These are phyloP conservation scores for Periphyllus acericola DNA, from an alignment of 2,888 invertebrate species.

Conservation along the genomic window DNA sequence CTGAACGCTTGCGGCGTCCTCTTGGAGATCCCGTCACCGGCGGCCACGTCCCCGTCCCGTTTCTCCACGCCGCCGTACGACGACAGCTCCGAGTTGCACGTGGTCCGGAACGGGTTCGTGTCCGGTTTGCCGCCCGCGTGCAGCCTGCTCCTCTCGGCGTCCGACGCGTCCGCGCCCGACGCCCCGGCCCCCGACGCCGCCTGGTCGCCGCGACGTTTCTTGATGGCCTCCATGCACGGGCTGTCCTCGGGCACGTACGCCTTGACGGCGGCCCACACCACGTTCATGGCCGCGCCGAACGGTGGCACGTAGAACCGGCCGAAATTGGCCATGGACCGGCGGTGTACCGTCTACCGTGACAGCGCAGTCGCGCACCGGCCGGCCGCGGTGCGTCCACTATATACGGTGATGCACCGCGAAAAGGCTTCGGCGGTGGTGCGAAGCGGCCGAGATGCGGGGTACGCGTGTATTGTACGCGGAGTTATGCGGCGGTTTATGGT, in stretches of 20 bases:
- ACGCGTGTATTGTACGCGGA: too few relatives aligned
- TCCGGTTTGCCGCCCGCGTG: slow-evolving; percentile 65
- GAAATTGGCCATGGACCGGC: slow-evolving; percentile 72
- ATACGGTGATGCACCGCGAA: too few relatives aligned
- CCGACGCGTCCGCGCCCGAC: slow-evolving; percentile 60
- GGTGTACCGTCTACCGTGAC: not conserved
- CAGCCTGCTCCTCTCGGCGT: slow-evolving; percentile 51
- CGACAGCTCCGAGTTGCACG: slow-evolving; percentile 67
- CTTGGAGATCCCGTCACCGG: slow-evolving; percentile 66
- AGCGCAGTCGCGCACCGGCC: not conserved
- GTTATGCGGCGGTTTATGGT: too few relatives aligned
- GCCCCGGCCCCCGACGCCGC: slow-evolving; percentile 51
- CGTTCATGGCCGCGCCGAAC: slow-evolving; percentile 80
- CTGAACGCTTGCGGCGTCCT: slow-evolving; percentile 64
- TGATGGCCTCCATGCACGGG: slow-evolving; percentile 68
- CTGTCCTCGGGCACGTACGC: slow-evolving; percentile 80
- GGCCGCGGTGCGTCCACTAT: not conserved
- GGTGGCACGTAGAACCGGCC: slow-evolving; percentile 78
- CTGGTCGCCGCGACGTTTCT: slow-evolving; percentile 60
- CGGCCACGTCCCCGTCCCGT: slow-evolving; percentile 67
- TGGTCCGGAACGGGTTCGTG: slow-evolving; percentile 68
- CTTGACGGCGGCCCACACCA: slow-evolving; percentile 83
- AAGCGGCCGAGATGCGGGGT: too few relatives aligned
- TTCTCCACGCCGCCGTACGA: slow-evolving; percentile 67
- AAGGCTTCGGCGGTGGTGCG: too few relatives aligned